These are phyloP conservation scores for Neopelma chrysocephalum DNA, from an alignment of 2,797 vertebrate genomes.

Conservation along the genomic window DNA sequence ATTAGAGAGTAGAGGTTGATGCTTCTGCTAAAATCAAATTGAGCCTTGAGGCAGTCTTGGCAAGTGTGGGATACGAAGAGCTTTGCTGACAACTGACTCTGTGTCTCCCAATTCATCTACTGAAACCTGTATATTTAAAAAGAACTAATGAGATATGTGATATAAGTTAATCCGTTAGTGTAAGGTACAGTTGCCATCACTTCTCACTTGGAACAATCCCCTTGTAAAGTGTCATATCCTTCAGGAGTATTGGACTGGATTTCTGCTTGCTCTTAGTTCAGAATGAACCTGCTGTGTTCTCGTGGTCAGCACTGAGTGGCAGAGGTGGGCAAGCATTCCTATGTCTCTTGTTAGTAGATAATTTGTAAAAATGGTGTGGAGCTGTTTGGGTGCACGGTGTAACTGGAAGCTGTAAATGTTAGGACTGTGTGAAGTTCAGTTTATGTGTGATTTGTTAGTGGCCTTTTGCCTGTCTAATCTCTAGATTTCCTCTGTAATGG, in stretches of 20 bases:
- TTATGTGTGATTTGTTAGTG: not conserved
- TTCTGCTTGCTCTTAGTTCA: not conserved
- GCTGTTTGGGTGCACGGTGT: not conserved
- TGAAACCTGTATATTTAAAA: not conserved
- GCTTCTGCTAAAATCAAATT: not conserved
- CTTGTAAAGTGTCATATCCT: not conserved
- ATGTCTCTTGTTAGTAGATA: not conserved
- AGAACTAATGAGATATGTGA: not conserved
- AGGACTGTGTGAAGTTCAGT: not conserved
- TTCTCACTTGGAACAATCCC: not conserved
- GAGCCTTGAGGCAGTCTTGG: not conserved
- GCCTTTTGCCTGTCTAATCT: not conserved
- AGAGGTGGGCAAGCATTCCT: not conserved
- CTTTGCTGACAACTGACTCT: not conserved
- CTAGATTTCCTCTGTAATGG: not conserved
- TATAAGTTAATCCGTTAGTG: not conserved
- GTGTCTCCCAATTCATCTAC: not conserved
- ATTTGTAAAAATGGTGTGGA: not conserved
- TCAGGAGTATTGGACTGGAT: not conserved
- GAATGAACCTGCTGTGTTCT: not conserved
- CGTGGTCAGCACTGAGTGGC: not conserved
- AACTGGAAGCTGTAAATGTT: not conserved
- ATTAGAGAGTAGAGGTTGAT: not conserved
- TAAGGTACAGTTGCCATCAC: not conserved
- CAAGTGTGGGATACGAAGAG: not conserved